Percentiles rank a stretch among this genome's conserved stretches.
Conservation (phyloP, 2,797 vertebrate species). For the Notoglanidium macrostoma region DNA sequence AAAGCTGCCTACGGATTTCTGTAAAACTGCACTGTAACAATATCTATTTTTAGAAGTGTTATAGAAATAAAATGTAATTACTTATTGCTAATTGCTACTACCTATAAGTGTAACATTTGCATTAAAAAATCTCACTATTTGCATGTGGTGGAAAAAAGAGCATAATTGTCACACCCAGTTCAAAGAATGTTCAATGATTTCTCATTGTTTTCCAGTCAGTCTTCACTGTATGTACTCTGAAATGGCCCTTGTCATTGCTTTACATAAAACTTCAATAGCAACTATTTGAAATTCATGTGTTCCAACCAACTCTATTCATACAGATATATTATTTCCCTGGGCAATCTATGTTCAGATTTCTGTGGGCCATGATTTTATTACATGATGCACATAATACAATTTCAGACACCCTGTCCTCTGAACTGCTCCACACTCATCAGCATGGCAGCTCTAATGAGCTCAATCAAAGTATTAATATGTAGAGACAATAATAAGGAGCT, state of each 20-base stretch:
- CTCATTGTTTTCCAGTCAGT: neutral
- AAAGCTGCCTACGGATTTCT: neutral
- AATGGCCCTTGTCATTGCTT: neutral
- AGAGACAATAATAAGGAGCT: neutral
- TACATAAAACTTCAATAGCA: neutral
- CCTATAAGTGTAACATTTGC: neutral
- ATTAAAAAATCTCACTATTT: neutral
- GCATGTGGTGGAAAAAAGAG: neutral
- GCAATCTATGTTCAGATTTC: neutral
- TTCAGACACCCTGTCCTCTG: conserved; percentile 7
- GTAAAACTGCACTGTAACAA: neutral
- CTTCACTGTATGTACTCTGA: neutral
- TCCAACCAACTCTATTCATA: conserved; percentile 9
- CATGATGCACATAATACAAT: conserved; percentile 13
- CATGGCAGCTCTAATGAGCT: conserved; percentile 17
- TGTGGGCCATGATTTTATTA: neutral
- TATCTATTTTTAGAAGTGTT: neutral
- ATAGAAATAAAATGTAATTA: neutral
- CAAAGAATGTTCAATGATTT: neutral
- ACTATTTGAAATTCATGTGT: neutral
- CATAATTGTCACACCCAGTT: neutral
- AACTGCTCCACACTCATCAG: conserved; percentile 15
- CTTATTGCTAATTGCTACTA: neutral
- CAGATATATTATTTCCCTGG: neutral
- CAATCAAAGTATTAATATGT: conserved; percentile 18